Percentiles rank a stretch among this genome's conserved stretches.
Evolutionary conservation across 2,888 invertebrate species (phyloP).

Genomic region (Caenorhabditis imperialis): DNA sequence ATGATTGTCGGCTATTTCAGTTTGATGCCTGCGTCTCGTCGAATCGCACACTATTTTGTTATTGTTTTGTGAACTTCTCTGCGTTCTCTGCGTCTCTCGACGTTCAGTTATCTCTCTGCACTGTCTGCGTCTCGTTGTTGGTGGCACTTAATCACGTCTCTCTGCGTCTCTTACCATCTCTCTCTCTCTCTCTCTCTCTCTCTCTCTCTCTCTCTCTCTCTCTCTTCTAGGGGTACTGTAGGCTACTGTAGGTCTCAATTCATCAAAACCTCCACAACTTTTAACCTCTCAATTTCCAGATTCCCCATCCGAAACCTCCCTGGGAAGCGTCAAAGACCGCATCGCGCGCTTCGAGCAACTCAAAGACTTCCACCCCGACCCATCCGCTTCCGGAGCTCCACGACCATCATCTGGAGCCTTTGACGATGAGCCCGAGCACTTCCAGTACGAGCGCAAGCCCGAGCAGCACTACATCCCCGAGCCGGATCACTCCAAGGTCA

Average conservation of each 20-base stretch:
- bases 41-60: too few species aligned
- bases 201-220: too few species aligned
- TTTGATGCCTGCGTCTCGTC: too few species aligned
- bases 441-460: slow-evolving; percentile 3
- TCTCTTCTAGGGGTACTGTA: not conserved
- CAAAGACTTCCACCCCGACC: slow-evolving; percentile 36
- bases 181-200: too few species aligned
- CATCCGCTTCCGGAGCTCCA: slow-evolving; percentile 24
- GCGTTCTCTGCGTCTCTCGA: too few species aligned
- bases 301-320: slow-evolving; percentile 62
- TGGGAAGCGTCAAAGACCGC: slow-evolving; percentile 64
- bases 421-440: not conserved
- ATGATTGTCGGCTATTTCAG: not conserved
- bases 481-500: slow-evolving; percentile 6
- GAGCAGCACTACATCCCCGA: slow-evolving; percentile 3
- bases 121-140: too few species aligned
- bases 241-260: too few species aligned
- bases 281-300: slow-evolving; percentile 49
- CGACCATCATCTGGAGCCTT: not conserved
- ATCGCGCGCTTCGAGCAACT: slow-evolving; percentile 66
- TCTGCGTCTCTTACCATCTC: too few species aligned
- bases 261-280: too few species aligned
- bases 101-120: too few species aligned
- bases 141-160: too few species aligned
- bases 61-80: too few species aligned